A percentile compares a stretch with the other conserved stretches of the same genome.
Evolutionary conservation across 2,888 invertebrate genomes (phyloP).

Genomic region (Himalopsyche kuldschensis): DNA sequence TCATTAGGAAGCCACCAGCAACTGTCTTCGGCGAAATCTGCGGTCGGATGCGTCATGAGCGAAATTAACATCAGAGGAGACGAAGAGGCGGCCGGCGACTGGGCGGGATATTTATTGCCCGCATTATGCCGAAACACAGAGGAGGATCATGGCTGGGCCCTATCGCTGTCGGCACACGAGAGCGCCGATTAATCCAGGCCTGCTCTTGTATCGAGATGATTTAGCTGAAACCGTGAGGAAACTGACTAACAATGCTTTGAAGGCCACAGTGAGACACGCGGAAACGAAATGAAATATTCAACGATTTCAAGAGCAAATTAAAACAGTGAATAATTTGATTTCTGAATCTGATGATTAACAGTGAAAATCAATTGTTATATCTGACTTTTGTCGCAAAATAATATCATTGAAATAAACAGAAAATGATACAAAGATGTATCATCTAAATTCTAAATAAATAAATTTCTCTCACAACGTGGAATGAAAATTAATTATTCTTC

Average conservation of each 20-base stretch:
- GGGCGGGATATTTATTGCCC: neutral
- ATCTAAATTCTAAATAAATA: too few species aligned
- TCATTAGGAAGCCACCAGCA: neutral
- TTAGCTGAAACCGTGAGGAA: neutral
- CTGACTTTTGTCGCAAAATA: too few species aligned
- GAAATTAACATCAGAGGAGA: neutral
- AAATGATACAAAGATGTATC: too few species aligned
- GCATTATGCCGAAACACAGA: neutral
- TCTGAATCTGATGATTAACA: too few species aligned
- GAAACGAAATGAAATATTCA: neutral
- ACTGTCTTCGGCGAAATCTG: neutral
- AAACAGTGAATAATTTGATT: too few species aligned
- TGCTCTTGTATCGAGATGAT: neutral
- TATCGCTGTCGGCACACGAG: neutral
- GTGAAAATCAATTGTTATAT: too few species aligned
- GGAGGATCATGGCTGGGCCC: neutral
- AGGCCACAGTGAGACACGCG: neutral
- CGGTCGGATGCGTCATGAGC: neutral
- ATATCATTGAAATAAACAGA: too few species aligned
- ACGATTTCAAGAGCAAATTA: neutral
- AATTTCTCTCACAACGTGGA: too few species aligned
- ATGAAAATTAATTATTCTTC: too few species aligned
- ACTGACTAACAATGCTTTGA: neutral
- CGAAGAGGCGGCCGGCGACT: neutral
- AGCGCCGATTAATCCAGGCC: neutral